Base-by-base conservation (phyloP, 2,888 invertebrate genomes). In the Teleiodes luculella region DNA sequence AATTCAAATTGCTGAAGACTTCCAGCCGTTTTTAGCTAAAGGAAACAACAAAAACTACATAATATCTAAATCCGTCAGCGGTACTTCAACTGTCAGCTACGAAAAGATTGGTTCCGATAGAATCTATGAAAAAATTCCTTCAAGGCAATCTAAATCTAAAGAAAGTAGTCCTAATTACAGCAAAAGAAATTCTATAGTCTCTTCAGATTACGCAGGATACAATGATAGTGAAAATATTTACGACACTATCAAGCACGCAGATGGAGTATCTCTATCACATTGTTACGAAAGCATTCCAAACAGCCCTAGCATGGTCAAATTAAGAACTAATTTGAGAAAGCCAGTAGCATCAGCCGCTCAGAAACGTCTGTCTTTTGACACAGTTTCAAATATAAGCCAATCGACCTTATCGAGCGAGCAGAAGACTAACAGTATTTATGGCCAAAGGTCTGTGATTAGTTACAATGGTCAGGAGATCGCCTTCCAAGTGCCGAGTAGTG, bases 391-490 rank as follows among this genome's bases (percentile, higher is more conserved):
- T 53, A 79, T 89, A 11, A 90, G 90, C 54, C 90, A 85, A 55
- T 90, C 91, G 5, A 86, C 91, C n/a, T 69, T 91, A 63, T 91
- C 91, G 1, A 91, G 91, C 54, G 92, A 92, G 60, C 91, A 92
- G 62, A 91, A 92, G 70, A 92, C 91, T 3, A 92, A 92, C 65
- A 92, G 92, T 64, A 84, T 92, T 51, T 92, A 92, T 60, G 91
- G 91, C 0, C 90, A 91, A 62, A 75, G 90, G 53, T 90, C 90
- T 16, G 84, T 90, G 55, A 72, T 87, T 48, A 89, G 86, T 64
- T 90, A 82, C 68, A 88, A 85, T 51, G 88, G 88, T 0, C 89
- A 90, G 55, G 90, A 90, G 70, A 83, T 89, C 43, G 84, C 86
- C 7, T 88, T 88, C 62, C 90, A 86, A 64, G 90, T 90, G 28